Percentiles rank a stretch among this genome's conserved stretches.
Evolutionary conservation across 2,888 invertebrate species (phyloP).

Genomic region (Pegoplata infirma): DNA sequence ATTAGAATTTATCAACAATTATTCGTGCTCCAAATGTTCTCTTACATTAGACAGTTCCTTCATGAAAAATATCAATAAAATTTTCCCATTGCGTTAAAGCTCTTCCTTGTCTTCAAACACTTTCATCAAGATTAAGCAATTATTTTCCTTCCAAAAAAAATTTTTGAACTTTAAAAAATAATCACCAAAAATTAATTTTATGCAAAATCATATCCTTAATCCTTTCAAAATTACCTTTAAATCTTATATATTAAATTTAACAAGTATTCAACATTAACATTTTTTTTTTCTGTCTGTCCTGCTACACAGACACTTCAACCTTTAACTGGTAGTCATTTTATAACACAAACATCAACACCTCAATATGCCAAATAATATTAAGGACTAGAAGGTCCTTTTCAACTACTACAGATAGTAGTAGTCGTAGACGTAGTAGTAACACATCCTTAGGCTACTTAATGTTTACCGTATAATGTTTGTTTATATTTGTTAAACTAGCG

Average conservation of each 20-base stretch:
- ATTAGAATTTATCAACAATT: too few species aligned
- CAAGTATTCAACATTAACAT: background rate
- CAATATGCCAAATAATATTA: conserved; percentile 23
- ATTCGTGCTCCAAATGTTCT: too few species aligned
- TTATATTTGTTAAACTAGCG: conserved; percentile 59
- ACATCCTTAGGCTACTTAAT: conserved; percentile 59
- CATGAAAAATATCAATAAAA: too few species aligned
- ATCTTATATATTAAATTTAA: background rate
- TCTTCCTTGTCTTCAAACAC: too few species aligned
- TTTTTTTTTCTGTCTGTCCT: background rate
- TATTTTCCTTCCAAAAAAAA: background rate
- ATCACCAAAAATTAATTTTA: background rate
- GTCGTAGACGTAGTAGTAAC: background rate
- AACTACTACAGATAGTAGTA: background rate
- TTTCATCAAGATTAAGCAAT: background rate
- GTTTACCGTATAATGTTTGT: conserved; percentile 54
- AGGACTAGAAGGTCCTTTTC: conserved; percentile 17
- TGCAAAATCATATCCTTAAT: background rate
- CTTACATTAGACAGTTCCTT: too few species aligned
- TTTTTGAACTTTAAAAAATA: background rate
- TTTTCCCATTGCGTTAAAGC: too few species aligned
- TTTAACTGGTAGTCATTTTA: conserved; percentile 56
- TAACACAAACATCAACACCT: conserved; percentile 60
- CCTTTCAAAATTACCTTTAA: background rate
- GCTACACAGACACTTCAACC: conserved; percentile 39